Evolutionary conservation across 2,888 invertebrate species (phyloP), one percentile per base, ranked within the genome.

Genomic region (Epicampocera succincta): DNA sequence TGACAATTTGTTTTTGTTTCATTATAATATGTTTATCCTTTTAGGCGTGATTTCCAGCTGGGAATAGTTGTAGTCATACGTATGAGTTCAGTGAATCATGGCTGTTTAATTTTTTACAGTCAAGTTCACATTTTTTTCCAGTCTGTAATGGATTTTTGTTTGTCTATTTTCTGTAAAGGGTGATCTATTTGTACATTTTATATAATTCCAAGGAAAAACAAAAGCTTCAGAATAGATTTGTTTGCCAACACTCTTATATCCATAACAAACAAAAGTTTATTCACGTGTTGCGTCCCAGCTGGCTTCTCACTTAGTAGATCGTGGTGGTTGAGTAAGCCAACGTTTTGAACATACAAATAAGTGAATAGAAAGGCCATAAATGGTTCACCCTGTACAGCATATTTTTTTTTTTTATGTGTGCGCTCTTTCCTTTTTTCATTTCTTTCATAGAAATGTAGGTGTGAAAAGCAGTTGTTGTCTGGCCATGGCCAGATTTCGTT

Each of bases 11-110:
- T 44, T 44, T 54, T 50, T 54, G 38, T 25, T 56, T 11, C 11
- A 2, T 65, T 61, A 29, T 42, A 60, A 42, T 8, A 25, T 48
- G 48, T 13, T 21, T 21, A 65, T 78, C 77, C 71, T 72, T 72
- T 25, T 58, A 60, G 78, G 72, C 58, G 42, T 58, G 52, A 52
- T 72, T 66, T 78, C 72, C 78, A 66, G 72, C 38, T 52, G 72
- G 58, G 72, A 72, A 78, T 78, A 72, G 21, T 56, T 50, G 15
- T 15, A 33, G 42, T 48, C 54, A 54, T 25, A 56, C 63, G 15
- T 63, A 3, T 42, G 33, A 50, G 78, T 60, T 78, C 42, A 52
- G 61, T 66, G 72, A 72, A 66, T 78, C 56, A 60, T 52, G 56
- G 3, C 13, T 50, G 21, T 61, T 66, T 54, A 38, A 3, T 44